A percentile compares a stretch with the other conserved stretches of the same genome.
Conservation (phyloP, 2,113 vertebrate species). For the Penelope pileata region DNA sequence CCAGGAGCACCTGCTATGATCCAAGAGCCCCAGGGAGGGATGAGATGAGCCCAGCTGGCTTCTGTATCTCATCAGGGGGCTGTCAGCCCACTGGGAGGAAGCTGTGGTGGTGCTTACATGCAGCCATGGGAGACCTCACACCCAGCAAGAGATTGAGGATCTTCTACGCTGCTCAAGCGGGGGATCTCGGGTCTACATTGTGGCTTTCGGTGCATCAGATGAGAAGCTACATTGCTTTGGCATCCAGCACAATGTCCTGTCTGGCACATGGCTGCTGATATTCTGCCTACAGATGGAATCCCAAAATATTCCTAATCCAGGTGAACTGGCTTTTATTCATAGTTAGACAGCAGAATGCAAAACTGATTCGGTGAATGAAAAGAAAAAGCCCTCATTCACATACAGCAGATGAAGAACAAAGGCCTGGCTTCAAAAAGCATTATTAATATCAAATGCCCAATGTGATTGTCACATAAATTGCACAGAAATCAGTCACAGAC, state of each 20-base stretch:
- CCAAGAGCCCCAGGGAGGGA: neutral
- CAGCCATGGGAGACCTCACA: neutral
- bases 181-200: neutral
- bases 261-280: neutral
- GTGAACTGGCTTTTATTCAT: neutral
- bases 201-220: neutral
- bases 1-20: neutral
- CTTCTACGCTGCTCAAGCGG: neutral
- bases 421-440: neutral
- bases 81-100: neutral
- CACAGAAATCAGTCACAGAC: neutral
- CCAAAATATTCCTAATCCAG: neutral
- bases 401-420: neutral
- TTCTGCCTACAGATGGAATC: neutral
- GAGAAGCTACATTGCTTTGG: neutral
- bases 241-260: neutral
- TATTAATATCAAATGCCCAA: neutral
- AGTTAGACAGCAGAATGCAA: neutral
- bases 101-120: rapidly evolving
- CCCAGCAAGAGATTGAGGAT: neutral
- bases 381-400: neutral
- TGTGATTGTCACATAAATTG: neutral
- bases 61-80: rapidly evolving
- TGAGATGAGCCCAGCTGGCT: neutral
- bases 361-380: neutral